Conservation (phyloP, 2,888 invertebrate species). For the Cephus runcator region DNA sequence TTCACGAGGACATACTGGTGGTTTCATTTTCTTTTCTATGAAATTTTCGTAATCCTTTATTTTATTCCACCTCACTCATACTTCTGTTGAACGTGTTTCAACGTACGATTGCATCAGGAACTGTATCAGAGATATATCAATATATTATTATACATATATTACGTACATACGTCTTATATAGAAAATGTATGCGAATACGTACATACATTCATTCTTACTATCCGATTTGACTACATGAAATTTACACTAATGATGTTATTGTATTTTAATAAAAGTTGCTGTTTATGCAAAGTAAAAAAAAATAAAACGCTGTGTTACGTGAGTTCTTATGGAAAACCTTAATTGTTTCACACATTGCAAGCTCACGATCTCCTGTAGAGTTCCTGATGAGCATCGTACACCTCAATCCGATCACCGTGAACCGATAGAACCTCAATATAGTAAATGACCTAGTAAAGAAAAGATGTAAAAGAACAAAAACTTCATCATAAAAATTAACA, state of each 20-base stretch:
- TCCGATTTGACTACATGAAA: conserved; percentile 40
- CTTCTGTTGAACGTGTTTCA: not conserved
- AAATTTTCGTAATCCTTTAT: not conserved
- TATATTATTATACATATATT: not conserved
- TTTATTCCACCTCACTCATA: not conserved
- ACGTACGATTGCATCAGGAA: conserved; percentile 46
- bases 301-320: conserved; percentile 55
- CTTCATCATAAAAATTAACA: not conserved
- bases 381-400: conserved; percentile 43
- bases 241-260: conserved; percentile 50
- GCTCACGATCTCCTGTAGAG: conserved; percentile 50
- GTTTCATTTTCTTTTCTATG: not conserved
- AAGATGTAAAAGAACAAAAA: not conserved
- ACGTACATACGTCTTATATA: conserved; percentile 1
- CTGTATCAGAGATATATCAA: conserved; percentile 48
- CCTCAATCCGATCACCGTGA: not conserved
- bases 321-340: conserved; percentile 54
- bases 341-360: conserved; percentile 29
- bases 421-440: not conserved
- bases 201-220: conserved; percentile 33
- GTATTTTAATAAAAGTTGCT: conserved; percentile 63
- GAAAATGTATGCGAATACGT: conserved; percentile 17
- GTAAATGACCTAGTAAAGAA: not conserved
- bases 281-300: conserved; percentile 50
- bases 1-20: not conserved